Conservation (phyloP, 2,888 invertebrate genomes). For the Drosophila antonietae region DNA sequence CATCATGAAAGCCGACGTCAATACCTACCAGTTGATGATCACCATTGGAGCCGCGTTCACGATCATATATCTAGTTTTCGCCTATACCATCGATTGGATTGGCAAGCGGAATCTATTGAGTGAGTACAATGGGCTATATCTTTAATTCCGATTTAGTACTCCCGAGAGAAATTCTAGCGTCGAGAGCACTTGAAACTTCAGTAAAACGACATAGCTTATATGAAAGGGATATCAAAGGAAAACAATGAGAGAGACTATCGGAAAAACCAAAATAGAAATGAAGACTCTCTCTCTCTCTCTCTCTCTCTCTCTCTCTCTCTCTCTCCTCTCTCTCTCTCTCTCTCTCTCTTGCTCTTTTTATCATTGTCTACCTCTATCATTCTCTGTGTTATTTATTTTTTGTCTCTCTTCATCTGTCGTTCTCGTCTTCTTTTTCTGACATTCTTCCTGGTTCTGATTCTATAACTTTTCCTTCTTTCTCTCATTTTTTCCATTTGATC, state of each 20-base stretch:
- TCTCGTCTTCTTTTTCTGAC: background rate
- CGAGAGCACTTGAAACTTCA: too few relatives aligned
- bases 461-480: too few relatives aligned
- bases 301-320: too few relatives aligned
- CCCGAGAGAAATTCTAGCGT: too few relatives aligned
- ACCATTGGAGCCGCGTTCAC: conserved; percentile 88
- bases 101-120: conserved; percentile 87
- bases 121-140: conserved; percentile 51
- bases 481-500: too few relatives aligned
- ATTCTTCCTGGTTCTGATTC: too few relatives aligned
- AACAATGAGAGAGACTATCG: background rate
- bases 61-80: conserved; percentile 88
- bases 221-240: background rate
- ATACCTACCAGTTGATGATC: conserved; percentile 88
- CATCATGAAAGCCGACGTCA: conserved; percentile 86
- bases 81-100: conserved; percentile 86
- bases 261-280: background rate
- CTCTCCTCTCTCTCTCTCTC: background rate
- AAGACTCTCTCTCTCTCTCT: too few relatives aligned
- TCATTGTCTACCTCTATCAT: too few relatives aligned
- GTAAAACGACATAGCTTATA: background rate
- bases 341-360: background rate
- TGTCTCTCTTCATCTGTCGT: background rate
- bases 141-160: too few relatives aligned
- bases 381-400: too few relatives aligned